Evolutionary conservation across 2,888 invertebrate species (phyloP).

Genomic region (Neoascia interrupta): DNA sequence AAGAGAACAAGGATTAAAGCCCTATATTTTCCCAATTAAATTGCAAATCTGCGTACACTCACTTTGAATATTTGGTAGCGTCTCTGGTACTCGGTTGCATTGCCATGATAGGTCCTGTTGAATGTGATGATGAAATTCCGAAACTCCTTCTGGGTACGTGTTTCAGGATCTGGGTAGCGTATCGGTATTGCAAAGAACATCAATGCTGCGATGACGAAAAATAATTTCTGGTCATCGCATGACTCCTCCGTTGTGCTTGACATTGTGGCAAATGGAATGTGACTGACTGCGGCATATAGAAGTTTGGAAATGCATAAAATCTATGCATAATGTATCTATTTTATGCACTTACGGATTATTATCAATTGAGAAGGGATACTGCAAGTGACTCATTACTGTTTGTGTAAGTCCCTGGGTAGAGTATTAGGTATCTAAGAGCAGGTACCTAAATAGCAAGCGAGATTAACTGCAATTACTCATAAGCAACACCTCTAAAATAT

Average conservation of each 20-base stretch:
- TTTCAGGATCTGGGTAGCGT: slow-evolving; percentile 21
- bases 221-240: slow-evolving; percentile 3
- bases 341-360: too few relatives aligned
- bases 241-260: slow-evolving; percentile 13
- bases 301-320: too few relatives aligned
- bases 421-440: too few relatives aligned
- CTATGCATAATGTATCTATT: too few relatives aligned
- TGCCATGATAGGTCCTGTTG: slow-evolving; percentile 40
- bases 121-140: slow-evolving; percentile 26
- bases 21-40: neutral
- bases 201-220: slow-evolving; percentile 28
- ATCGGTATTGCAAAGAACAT: slow-evolving; percentile 57
- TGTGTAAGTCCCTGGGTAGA: too few relatives aligned
- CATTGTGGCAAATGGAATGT: slow-evolving; percentile 12
- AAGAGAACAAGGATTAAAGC: neutral
- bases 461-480: too few relatives aligned
- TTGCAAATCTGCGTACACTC: too few relatives aligned
- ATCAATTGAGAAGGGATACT: too few relatives aligned
- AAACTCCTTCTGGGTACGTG: slow-evolving; percentile 35
- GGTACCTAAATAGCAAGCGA: too few relatives aligned
- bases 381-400: too few relatives aligned
- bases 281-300: slow-evolving; percentile 19
- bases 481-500: too few relatives aligned
- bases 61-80: slow-evolving; percentile 41
- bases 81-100: slow-evolving; percentile 29